phyloP scores from a whole-genome alignment of 2,113 vertebrate species.

The Leuciscus idus region DNA sequence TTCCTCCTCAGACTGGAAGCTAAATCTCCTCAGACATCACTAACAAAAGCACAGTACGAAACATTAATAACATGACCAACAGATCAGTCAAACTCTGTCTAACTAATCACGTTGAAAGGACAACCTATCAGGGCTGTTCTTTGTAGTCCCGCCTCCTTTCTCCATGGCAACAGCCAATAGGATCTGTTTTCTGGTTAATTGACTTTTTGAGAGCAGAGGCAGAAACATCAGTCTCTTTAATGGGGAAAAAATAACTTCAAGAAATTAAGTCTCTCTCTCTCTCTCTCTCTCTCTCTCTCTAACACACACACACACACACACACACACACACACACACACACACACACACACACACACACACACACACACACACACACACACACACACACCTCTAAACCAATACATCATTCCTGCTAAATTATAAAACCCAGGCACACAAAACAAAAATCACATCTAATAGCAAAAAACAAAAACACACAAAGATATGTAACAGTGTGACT shows the following conservation, averaged over 20 bases:
- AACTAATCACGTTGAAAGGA: neutral
- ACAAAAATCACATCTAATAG: neutral
- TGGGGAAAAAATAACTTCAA: constrained; percentile 47
- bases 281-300: too few relatives aligned
- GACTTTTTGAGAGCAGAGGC: constrained; percentile 32
- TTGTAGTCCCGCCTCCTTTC: neutral
- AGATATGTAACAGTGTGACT: too few relatives aligned
- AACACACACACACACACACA: neutral
- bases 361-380: neutral
- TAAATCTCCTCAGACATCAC: neutral
- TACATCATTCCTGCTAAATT: neutral
- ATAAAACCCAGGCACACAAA: constrained; percentile 1
- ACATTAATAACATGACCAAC: constrained; percentile 33
- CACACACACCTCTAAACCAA: neutral
- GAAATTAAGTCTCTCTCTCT: constrained; percentile 34
- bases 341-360: neutral
- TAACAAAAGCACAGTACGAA: constrained; percentile 12
- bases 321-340: neutral
- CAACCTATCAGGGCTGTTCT: constrained; percentile 14
- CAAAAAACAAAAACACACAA: neutral
- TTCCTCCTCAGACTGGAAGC: neutral
- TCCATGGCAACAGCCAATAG: constrained; percentile 48
- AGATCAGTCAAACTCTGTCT: neutral
- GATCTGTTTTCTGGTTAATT: constrained; percentile 31
- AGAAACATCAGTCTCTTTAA: constrained; percentile 51